phyloP scores from a whole-genome alignment of 2,888 invertebrate genomes.

The Acanthoscelides obtectus region DNA sequence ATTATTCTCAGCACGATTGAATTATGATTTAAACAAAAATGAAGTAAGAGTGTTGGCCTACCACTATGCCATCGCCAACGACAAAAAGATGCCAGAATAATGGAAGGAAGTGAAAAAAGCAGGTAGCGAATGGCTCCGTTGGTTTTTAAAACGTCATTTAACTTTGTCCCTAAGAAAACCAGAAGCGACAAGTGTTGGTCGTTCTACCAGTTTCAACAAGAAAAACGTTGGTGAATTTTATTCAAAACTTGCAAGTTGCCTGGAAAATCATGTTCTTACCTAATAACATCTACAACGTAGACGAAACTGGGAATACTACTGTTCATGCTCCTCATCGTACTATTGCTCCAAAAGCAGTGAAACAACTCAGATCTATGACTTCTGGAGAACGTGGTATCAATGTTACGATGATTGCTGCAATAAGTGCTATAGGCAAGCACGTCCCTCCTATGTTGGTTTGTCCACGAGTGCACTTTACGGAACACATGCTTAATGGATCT shows the following conservation, averaged over 20 bases:
- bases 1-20: neutral
- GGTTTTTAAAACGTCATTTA: neutral
- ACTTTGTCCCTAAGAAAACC: neutral
- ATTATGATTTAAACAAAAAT: neutral
- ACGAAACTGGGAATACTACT: neutral
- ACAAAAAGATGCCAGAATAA: neutral
- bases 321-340: slow-evolving; percentile 1
- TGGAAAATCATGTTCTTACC: neutral
- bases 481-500: neutral
- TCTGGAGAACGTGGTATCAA: no score
- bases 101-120: neutral
- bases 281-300: neutral
- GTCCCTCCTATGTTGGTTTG: slow-evolving; percentile 29
- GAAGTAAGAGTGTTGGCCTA: neutral
- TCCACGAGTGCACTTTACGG: slow-evolving; percentile 22
- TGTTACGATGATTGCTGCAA: no score
- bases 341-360: no score
- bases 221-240: neutral
- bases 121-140: neutral
- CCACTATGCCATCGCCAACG: neutral
- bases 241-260: neutral
- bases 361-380: slow-evolving; percentile 28
- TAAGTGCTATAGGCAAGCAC: no score
- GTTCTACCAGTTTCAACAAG: neutral
- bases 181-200: neutral